A percentile compares a stretch with the other conserved stretches of the same genome.
Conservation (phyloP, 2,797 vertebrate genomes). For the Brachyrhaphis roseni region DNA sequence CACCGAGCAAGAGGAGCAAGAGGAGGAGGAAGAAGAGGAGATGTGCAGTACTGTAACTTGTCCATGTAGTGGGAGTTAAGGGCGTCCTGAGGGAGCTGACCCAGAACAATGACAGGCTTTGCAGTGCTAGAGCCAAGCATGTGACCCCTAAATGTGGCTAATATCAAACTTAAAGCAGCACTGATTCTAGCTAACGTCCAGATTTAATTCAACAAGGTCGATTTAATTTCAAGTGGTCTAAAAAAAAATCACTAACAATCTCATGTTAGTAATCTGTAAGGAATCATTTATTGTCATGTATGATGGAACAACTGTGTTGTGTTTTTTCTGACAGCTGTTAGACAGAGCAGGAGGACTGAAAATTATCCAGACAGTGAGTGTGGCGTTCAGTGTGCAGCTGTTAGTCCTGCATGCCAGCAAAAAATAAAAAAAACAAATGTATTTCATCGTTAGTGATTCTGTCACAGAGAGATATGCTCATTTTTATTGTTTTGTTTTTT, state of each 20-base stretch:
- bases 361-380: not conserved
- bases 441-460: slow-evolving; percentile 13
- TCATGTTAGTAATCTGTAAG: slow-evolving; percentile 8
- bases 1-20: slow-evolving; percentile 27
- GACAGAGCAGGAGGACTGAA: not conserved
- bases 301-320: slow-evolving; percentile 24
- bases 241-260: not conserved
- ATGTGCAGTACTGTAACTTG: slow-evolving; percentile 38
- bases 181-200: slow-evolving; percentile 30
- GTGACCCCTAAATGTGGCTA: slow-evolving; percentile 39
- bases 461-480: not conserved
- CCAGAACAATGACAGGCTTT: slow-evolving; percentile 75
- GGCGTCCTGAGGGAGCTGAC: slow-evolving; percentile 66
- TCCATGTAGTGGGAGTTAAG: slow-evolving; percentile 46
- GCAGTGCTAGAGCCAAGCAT: slow-evolving; percentile 46
- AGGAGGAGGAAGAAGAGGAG: slow-evolving; percentile 29
- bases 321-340: not conserved
- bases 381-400: slow-evolving; percentile 17
- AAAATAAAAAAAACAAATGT: not conserved
- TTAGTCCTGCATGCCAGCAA: not conserved
- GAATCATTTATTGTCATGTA: slow-evolving; percentile 31
- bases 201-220: slow-evolving; percentile 34
- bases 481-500: not conserved
- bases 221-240: slow-evolving; percentile 23
- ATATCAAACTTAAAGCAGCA: slow-evolving; percentile 43